phyloP scores from a whole-genome alignment of 1,140 invertebrate species.

The Calycopis cecrops region DNA sequence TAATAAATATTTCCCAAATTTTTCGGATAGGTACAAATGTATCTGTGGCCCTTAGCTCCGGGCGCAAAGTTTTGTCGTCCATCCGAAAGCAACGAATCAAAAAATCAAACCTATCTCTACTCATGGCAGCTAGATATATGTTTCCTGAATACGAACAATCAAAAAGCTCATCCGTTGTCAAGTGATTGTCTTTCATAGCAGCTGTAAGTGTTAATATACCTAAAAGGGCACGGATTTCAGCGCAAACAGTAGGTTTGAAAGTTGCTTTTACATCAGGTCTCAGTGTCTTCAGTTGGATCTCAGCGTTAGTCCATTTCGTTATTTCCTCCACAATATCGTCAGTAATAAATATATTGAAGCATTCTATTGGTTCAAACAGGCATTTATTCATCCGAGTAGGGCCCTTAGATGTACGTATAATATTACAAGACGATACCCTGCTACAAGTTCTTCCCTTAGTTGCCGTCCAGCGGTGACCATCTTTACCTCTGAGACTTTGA shows the following conservation, averaged over 20 bases:
- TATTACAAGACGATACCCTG: too few species aligned
- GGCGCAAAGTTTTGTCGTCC: not conserved
- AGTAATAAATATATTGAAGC: not conserved
- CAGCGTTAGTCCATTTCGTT: not conserved
- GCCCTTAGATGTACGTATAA: too few species aligned
- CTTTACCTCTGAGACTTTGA: too few species aligned
- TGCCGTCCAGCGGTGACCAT: too few species aligned
- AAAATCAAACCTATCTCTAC: not conserved
- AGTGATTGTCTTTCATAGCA: conserved; percentile 26
- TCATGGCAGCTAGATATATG: not conserved
- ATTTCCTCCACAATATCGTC: not conserved
- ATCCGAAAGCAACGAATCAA: not conserved
- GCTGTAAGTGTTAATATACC: conserved; percentile 21
- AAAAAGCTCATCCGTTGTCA: conserved; percentile 20
- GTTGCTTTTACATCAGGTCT: not conserved
- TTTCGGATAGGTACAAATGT: not conserved
- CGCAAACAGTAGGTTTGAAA: not conserved
- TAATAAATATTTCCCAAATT: not conserved
- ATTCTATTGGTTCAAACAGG: too few species aligned
- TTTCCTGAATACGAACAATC: conserved; percentile 15
- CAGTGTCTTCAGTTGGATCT: not conserved
- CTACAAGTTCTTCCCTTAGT: too few species aligned
- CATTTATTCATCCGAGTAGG: too few species aligned
- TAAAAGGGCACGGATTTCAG: conserved; percentile 14
- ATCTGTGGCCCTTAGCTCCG: not conserved